A percentile compares a stretch with the other conserved stretches of the same genome.
These are phyloP conservation scores for Eumacrocentrus americanus DNA, from an alignment of 2,888 invertebrate genomes.

Conservation along the genomic window DNA sequence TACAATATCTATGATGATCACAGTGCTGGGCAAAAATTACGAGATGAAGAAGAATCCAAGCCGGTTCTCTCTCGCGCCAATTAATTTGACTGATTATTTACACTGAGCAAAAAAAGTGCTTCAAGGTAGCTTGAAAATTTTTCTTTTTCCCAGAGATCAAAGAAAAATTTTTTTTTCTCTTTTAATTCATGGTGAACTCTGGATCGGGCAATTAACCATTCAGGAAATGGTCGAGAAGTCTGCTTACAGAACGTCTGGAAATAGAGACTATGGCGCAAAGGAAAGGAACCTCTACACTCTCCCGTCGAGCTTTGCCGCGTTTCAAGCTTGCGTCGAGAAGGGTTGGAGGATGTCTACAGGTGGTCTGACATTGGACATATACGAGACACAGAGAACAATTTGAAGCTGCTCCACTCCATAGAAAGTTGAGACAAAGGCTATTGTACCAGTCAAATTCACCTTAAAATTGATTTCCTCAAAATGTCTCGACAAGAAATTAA, in stretches of 20 bases:
- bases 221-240: neutral
- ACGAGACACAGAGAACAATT: neutral
- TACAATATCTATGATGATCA: no score
- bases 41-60: no score
- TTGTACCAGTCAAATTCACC: neutral
- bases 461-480: neutral
- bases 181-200: neutral
- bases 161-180: no score
- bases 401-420: neutral
- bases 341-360: conserved; percentile 8
- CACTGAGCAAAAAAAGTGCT: no score
- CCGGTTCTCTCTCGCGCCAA: no score
- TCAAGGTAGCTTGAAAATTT: no score
- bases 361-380: neutral
- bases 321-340: neutral
- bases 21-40: no score
- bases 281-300: neutral
- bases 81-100: no score
- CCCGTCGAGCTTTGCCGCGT: neutral
- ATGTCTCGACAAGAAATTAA: neutral
- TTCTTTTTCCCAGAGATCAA: neutral
- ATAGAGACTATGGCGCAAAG: neutral
- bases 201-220: neutral
- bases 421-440: no score
- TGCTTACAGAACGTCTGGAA: neutral